phyloP scores from a whole-genome alignment of 1,140 invertebrate species.

The Periplaneta americana region DNA sequence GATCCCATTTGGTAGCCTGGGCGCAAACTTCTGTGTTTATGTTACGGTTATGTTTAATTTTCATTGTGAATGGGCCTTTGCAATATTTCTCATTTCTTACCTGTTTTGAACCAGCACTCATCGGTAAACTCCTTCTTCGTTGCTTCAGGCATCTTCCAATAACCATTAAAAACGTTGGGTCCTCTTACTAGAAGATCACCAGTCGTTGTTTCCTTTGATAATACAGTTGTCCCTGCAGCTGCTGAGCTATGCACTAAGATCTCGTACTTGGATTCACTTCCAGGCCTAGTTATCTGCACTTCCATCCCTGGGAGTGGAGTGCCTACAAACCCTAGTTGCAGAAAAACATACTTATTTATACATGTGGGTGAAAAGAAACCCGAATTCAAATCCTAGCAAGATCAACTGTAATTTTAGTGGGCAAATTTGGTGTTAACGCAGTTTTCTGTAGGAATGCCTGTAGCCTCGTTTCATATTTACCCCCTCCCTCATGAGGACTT shows the following conservation, averaged over 20 bases:
- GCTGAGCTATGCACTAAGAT: constrained; percentile 30
- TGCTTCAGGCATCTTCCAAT: constrained; percentile 69
- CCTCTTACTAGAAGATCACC: constrained; percentile 75
- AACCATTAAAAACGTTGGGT: constrained; percentile 68
- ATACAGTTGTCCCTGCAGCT: constrained; percentile 16
- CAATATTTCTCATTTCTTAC: constrained; percentile 39
- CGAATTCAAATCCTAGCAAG: no score
- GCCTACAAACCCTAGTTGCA: constrained; percentile 53
- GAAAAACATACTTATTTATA: no score
- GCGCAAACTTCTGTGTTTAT: no score
- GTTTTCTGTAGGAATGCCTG: no score
- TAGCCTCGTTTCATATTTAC: no score
- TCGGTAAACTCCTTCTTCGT: constrained; percentile 64
- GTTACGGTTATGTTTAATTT: no score
- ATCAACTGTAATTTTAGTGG: no score
- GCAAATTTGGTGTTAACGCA: no score
- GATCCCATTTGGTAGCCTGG: no score
- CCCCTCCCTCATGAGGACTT: no score
- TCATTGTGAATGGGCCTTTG: no score
- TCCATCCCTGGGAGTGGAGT: constrained; percentile 66
- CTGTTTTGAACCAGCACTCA: constrained; percentile 86
- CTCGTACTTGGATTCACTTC: constrained; percentile 21
- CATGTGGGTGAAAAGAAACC: no score
- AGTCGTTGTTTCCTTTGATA: not conserved
- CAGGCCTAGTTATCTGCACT: constrained; percentile 46